Percentiles rank a stretch among this genome's conserved stretches.
These are phyloP conservation scores for Myotis myotis DNA, from an alignment of 2,797 vertebrate species.

Conservation along the genomic window DNA sequence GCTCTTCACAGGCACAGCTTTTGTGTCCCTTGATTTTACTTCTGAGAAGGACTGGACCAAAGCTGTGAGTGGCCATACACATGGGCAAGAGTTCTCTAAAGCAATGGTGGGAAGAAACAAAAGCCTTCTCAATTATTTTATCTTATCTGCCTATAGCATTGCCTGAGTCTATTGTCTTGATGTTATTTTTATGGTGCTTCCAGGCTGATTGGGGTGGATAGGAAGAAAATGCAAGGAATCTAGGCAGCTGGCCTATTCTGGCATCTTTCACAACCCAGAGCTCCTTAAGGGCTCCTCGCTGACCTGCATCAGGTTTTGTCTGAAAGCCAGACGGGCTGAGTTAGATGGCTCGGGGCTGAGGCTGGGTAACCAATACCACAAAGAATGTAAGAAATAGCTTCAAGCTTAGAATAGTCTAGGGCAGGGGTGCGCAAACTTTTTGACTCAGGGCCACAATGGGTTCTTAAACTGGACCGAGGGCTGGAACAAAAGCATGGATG, in stretches of 20 bases:
- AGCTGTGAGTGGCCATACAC: not conserved
- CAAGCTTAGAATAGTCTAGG: conserved; percentile 33
- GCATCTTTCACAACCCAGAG: not conserved
- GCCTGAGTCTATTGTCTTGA: conserved; percentile 7
- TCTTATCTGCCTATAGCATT: not conserved
- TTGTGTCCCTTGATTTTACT: not conserved
- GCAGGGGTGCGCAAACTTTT: too few relatives aligned
- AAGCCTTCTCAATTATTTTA: not conserved
- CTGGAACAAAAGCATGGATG: too few relatives aligned
- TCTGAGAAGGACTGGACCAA: not conserved
- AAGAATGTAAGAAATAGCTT: conserved; percentile 37
- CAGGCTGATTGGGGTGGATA: not conserved
- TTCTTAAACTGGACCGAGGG: too few relatives aligned
- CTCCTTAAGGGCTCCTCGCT: not conserved
- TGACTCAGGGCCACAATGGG: too few relatives aligned
- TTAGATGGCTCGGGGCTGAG: conserved; percentile 1
- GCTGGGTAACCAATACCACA: conserved; percentile 37
- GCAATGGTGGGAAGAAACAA: not conserved
- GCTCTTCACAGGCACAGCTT: not conserved
- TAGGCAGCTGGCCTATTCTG: not conserved
- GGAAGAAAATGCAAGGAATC: not conserved
- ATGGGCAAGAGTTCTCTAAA: not conserved
- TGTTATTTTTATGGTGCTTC: conserved; percentile 18
- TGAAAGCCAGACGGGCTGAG: conserved; percentile 19
- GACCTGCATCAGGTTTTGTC: conserved; percentile 17